phyloP scores from a whole-genome alignment of 2,888 invertebrate species.

The Brenthis ino region DNA sequence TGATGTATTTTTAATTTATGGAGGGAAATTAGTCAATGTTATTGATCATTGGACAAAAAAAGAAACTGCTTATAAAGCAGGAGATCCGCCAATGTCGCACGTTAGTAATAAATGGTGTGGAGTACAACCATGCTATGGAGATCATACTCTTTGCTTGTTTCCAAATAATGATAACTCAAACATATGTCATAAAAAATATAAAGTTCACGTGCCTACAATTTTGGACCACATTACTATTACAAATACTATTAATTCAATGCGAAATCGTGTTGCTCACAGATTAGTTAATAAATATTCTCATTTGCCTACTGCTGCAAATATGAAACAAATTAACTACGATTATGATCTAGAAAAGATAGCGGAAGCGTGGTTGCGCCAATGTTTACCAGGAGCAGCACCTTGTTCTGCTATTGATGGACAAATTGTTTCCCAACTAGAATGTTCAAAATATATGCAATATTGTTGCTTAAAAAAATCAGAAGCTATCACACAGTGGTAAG shows the following conservation, averaged over 20 bases:
- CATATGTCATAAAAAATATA: slow-evolving; percentile 57
- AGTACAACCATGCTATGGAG: slow-evolving; percentile 66
- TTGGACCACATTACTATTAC: slow-evolving; percentile 58
- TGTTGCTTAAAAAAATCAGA: slow-evolving; percentile 56
- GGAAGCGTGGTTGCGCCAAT: slow-evolving; percentile 66
- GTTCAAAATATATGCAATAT: slow-evolving; percentile 61
- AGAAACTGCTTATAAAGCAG: slow-evolving; percentile 27
- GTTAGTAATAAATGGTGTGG: slow-evolving; percentile 67
- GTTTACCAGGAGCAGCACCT: slow-evolving; percentile 68
- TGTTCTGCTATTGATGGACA: slow-evolving; percentile 65
- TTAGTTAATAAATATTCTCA: slow-evolving; percentile 53
- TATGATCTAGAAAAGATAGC: slow-evolving; percentile 68
- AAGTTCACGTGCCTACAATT: slow-evolving; percentile 52
- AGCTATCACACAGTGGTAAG: slow-evolving; percentile 54
- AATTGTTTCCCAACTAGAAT: slow-evolving; percentile 67
- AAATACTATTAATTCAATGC: slow-evolving; percentile 70
- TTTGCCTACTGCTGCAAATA: slow-evolving; percentile 67
- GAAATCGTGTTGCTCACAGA: slow-evolving; percentile 68
- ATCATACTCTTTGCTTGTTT: slow-evolving; percentile 73
- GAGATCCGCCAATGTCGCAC: slow-evolving; percentile 23
- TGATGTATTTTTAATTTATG: slow-evolving; percentile 57
- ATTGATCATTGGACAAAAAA: slow-evolving; percentile 41
- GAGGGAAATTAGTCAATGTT: slow-evolving; percentile 56
- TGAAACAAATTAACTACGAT: slow-evolving; percentile 72
- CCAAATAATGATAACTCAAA: slow-evolving; percentile 49